Conservation (phyloP, 2,888 invertebrate genomes). For the Amorpha juglandis region DNA sequence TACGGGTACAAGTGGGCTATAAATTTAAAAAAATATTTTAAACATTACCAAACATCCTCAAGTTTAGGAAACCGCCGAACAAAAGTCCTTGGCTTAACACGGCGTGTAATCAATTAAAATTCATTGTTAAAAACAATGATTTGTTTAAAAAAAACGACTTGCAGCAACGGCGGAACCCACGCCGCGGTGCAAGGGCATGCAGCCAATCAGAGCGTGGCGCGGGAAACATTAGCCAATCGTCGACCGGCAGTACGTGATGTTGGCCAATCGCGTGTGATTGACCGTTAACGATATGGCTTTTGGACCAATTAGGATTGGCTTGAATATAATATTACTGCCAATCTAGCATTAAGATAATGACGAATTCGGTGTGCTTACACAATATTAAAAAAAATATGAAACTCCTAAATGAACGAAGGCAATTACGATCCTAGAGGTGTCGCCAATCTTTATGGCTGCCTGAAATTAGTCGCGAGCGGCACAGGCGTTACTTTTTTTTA, state of each 20-base stretch:
- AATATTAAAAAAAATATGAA: too few species aligned
- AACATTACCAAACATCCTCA: not conserved
- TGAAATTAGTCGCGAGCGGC: too few species aligned
- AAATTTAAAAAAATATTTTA: not conserved
- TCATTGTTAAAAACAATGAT: not conserved
- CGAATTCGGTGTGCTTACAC: too few species aligned
- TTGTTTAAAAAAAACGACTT: slow-evolving; percentile 3
- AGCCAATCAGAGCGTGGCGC: slow-evolving; percentile 64
- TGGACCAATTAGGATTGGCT: not conserved
- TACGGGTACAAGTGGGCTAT: not conserved
- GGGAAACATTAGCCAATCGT: slow-evolving; percentile 52
- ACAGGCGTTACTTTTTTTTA: too few species aligned
- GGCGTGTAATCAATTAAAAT: slow-evolving; percentile 9
- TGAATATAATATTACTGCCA: not conserved
- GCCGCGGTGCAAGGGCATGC: slow-evolving; percentile 48
- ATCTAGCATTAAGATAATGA: not conserved
- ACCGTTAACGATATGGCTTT: slow-evolving; percentile 32
- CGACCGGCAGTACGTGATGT: slow-evolving; percentile 28
- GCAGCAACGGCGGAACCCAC: slow-evolving; percentile 33
- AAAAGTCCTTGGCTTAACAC: slow-evolving; percentile 10
- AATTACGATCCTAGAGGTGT: too few species aligned
- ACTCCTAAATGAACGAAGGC: too few species aligned
- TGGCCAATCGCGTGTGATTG: slow-evolving; percentile 33
- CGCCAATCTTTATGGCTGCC: too few species aligned
- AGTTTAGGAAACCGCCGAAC: not conserved